phyloP scores from a whole-genome alignment of 2,113 vertebrate species.

The Cairina moschata region DNA sequence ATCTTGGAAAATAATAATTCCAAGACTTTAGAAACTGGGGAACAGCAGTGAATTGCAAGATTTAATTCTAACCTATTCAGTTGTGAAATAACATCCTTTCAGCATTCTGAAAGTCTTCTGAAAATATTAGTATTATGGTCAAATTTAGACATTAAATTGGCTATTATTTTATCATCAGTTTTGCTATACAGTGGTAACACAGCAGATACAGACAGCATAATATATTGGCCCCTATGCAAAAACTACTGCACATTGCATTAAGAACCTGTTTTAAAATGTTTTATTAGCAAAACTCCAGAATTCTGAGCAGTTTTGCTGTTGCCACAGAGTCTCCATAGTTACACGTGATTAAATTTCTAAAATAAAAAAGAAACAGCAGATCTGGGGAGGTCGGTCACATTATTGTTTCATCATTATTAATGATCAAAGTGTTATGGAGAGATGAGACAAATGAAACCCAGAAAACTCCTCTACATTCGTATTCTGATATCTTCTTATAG shows the following conservation, averaged over 20 bases:
- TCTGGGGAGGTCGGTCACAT: not conserved
- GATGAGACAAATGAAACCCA: not conserved
- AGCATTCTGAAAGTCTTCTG: not conserved
- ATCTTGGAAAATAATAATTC: not conserved
- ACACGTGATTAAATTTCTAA: not conserved
- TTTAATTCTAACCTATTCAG: not conserved
- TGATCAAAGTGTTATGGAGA: not conserved
- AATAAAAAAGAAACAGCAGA: not conserved
- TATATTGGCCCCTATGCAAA: not conserved
- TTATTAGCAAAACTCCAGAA: not conserved
- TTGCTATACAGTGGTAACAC: not conserved
- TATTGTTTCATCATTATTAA: not conserved
- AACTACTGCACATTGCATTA: not conserved
- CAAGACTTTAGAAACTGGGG: not conserved
- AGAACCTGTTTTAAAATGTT: not conserved
- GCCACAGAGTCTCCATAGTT: not conserved
- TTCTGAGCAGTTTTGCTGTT: not conserved
- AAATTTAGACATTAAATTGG: not conserved
- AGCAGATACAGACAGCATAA: not conserved
- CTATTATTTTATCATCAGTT: not conserved
- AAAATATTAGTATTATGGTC: not conserved
- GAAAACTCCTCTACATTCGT: not conserved
- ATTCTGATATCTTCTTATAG: not conserved
- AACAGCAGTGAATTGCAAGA: not conserved
- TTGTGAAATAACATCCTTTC: not conserved